Percentiles rank a stretch among this genome's conserved stretches.
Conservation (phyloP, 23 tunicate species). For the Styela plicata region DNA sequence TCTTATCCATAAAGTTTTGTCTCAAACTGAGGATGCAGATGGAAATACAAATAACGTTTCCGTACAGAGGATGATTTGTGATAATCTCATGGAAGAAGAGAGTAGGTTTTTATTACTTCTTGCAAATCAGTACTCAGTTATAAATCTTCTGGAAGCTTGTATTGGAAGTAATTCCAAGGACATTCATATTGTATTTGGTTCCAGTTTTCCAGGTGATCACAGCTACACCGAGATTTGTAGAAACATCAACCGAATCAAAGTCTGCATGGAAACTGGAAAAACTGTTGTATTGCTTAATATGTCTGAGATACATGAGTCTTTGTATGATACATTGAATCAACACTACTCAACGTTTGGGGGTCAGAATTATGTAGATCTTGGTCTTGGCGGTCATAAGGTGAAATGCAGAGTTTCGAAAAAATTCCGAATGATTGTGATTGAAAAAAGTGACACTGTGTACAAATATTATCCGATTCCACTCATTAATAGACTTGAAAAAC, state of each 20-base stretch:
- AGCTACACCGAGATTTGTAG: slow-evolving; percentile 77
- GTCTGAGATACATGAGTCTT: slow-evolving; percentile 27
- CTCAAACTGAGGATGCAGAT: slow-evolving; percentile 24
- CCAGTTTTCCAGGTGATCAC: slow-evolving; percentile 81
- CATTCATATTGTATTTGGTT: slow-evolving; percentile 79
- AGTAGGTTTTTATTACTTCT: slow-evolving; percentile 65
- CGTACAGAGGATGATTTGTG: slow-evolving; percentile 27
- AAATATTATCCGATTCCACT: slow-evolving; percentile 75
- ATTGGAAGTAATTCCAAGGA: slow-evolving; percentile 19
- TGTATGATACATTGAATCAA: slow-evolving; percentile 29
- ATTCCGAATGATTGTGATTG: slow-evolving; percentile 72
- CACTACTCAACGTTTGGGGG: slow-evolving; percentile 25
- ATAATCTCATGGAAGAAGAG: slow-evolving; percentile 51
- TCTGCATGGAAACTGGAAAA: slow-evolving; percentile 84
- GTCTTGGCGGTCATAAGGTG: slow-evolving; percentile 85
- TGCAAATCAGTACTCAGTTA: slow-evolving; percentile 69
- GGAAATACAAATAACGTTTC: slow-evolving; percentile 6
- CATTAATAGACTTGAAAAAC: slow-evolving; percentile 80
- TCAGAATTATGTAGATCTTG: slow-evolving; percentile 67
- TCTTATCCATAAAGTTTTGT: slow-evolving; percentile 9
- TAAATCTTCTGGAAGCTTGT: slow-evolving; percentile 40
- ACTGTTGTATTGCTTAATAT: slow-evolving; percentile 56
- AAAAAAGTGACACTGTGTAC: slow-evolving; percentile 56
- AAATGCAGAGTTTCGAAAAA: slow-evolving; percentile 69
- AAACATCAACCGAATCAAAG: slow-evolving; percentile 67